These are phyloP conservation scores for Alloscopus bannaensis DNA, from an alignment of 2,888 invertebrate genomes.

Conservation along the genomic window DNA sequence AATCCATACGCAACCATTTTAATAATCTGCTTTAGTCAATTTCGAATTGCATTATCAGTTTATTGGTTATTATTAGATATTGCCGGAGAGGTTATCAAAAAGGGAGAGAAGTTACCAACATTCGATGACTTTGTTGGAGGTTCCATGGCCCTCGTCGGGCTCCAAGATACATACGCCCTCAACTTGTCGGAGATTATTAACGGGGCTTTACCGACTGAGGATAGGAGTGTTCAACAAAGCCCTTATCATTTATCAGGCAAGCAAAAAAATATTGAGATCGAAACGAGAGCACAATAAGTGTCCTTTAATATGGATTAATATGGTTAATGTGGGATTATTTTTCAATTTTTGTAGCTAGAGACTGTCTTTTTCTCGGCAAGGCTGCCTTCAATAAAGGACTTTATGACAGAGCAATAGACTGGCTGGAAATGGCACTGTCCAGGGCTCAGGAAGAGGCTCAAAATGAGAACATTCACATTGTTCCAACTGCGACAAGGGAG, in stretches of 20 bases:
- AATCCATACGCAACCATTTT: too few relatives aligned
- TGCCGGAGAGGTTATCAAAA: constrained; percentile 68
- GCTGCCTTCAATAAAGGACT: constrained; percentile 75
- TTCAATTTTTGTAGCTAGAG: constrained; percentile 73
- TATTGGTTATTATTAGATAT: constrained; percentile 59
- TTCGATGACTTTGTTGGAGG: constrained; percentile 74
- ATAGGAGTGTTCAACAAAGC: constrained; percentile 59
- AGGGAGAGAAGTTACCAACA: constrained; percentile 69
- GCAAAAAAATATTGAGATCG: too few relatives aligned
- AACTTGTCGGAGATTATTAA: constrained; percentile 73
- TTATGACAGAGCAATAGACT: constrained; percentile 74
- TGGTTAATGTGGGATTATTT: too few relatives aligned
- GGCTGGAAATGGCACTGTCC: constrained; percentile 74
- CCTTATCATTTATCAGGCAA: constrained; percentile 70
- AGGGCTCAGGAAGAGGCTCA: constrained; percentile 73
- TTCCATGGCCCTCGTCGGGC: constrained; percentile 73
- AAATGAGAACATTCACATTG: constrained; percentile 43
- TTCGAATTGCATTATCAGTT: too few relatives aligned
- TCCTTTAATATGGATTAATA: too few relatives aligned
- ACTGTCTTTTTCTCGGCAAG: constrained; percentile 75
- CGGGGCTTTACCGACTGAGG: constrained; percentile 69
- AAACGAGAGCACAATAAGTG: too few relatives aligned
- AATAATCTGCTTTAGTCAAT: too few relatives aligned
- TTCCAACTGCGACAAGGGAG: constrained; percentile 71
- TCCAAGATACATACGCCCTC: constrained; percentile 73